A percentile compares a stretch with the other conserved stretches of the same genome.
These are phyloP conservation scores for Acromyrmex charruanus DNA, from an alignment of 1,140 invertebrate species.

Conservation along the genomic window DNA sequence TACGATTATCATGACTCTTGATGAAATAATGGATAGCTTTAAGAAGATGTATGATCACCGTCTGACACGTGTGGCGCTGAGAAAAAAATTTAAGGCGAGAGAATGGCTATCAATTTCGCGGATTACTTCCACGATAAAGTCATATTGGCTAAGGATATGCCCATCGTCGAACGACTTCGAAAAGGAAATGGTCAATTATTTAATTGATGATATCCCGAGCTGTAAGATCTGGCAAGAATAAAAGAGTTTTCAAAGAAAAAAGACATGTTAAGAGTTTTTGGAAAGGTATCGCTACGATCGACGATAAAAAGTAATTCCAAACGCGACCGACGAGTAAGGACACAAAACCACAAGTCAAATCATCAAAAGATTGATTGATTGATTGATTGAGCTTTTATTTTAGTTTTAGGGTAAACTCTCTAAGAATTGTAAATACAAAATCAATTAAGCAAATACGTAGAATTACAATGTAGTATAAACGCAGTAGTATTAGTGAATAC, in stretches of 20 bases:
- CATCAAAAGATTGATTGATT: too few species aligned
- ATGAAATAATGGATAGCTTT: neutral
- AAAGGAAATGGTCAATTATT: neutral
- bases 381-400: too few species aligned
- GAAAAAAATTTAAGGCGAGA: neutral
- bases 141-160: neutral
- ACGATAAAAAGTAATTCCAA: too few species aligned
- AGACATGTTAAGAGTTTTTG: neutral
- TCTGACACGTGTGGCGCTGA: neutral
- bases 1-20: neutral
- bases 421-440: too few species aligned
- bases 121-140: neutral
- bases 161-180: neutral
- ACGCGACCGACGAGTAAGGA: too few species aligned
- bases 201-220: neutral
- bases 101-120: neutral
- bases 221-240: neutral
- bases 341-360: too few species aligned
- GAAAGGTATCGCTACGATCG: neutral
- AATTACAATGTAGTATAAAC: too few species aligned
- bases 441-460: too few species aligned
- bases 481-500: too few species aligned
- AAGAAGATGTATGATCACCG: slow-evolving; percentile 5
- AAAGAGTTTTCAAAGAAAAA: neutral
- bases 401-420: too few species aligned